phyloP scores from a whole-genome alignment of 2,797 vertebrate genomes.

The Coregonus suidteri region DNA sequence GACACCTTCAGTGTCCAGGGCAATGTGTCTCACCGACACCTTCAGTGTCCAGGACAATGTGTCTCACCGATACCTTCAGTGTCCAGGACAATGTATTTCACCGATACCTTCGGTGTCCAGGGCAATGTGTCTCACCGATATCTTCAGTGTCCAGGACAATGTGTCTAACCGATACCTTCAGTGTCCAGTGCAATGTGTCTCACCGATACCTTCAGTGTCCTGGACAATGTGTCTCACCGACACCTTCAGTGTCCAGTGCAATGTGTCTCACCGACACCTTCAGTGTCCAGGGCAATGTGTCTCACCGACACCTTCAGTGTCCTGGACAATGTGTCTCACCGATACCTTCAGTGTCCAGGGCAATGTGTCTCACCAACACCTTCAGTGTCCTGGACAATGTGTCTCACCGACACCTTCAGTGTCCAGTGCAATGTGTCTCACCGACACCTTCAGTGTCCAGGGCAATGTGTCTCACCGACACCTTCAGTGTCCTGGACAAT shows the following conservation, averaged over 20 bases:
- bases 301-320: not conserved
- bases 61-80: not conserved
- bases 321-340: not conserved
- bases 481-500: too few relatives aligned
- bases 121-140: not conserved
- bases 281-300: not conserved
- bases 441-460: not conserved
- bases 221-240: too few relatives aligned
- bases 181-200: not conserved
- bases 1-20: not conserved
- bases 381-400: not conserved
- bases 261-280: not conserved
- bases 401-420: not conserved
- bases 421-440: not conserved
- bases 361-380: not conserved
- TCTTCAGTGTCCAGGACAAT: not conserved
- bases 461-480: too few relatives aligned
- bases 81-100: not conserved
- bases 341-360: not conserved
- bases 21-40: not conserved
- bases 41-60: not conserved
- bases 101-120: not conserved
- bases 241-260: too few relatives aligned
- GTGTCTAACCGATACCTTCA: not conserved
- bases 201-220: not conserved